phyloP scores from a whole-genome alignment of 2,888 invertebrate genomes.

The Arrhopalites spinosus region DNA sequence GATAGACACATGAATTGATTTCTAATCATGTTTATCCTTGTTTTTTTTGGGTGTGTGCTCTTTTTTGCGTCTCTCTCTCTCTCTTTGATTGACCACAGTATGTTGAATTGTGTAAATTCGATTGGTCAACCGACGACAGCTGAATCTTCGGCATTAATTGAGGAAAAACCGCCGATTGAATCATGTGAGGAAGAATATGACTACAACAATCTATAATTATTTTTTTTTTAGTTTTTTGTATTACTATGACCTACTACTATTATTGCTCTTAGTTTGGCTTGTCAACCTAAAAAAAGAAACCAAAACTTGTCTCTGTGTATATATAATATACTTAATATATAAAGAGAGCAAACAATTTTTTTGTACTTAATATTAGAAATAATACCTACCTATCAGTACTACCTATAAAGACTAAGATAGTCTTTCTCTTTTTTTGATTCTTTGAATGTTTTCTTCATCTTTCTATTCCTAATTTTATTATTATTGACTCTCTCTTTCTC shows the following conservation, averaged over 20 bases:
- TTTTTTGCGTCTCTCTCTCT: constrained; percentile 61
- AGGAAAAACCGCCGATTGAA: constrained; percentile 78
- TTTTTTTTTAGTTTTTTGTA: background rate
- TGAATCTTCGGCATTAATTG: constrained; percentile 73
- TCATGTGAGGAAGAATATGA: constrained; percentile 71
- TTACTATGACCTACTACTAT: background rate
- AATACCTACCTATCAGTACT: no score
- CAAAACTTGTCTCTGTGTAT: no score
- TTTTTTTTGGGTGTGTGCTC: background rate
- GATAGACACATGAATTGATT: background rate
- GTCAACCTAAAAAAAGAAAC: background rate
- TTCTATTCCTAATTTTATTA: no score
- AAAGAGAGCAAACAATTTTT: background rate
- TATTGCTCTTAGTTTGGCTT: background rate
- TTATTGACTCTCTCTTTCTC: no score
- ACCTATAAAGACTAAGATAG: no score
- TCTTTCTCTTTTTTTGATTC: no score
- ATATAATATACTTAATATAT: background rate
- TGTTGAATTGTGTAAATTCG: constrained; percentile 94
- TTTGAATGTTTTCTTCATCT: no score
- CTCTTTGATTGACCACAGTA: constrained; percentile 68
- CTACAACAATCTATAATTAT: constrained; percentile 54
- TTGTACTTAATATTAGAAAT: background rate
- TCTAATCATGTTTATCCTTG: background rate
- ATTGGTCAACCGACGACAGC: constrained; percentile 85